Conservation (phyloP, 2,888 invertebrate species). For the Yponomeuta malinellus region DNA sequence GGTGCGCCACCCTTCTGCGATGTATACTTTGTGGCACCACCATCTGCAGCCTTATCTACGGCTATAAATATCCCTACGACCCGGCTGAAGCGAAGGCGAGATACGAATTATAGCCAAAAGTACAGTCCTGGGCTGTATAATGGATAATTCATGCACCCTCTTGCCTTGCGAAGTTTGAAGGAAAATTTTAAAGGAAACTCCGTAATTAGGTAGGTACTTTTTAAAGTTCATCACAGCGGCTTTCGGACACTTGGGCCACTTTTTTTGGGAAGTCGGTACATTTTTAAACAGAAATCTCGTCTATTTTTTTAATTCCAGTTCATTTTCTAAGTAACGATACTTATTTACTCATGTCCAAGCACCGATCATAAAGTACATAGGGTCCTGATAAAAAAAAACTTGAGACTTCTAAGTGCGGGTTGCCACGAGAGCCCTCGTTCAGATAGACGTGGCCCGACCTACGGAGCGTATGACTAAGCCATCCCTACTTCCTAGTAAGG, state of each 20-base stretch:
- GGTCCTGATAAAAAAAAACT: no score
- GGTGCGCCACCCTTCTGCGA: not conserved
- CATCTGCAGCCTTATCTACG: constrained; percentile 73
- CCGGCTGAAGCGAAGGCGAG: constrained; percentile 12
- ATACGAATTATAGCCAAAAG: constrained; percentile 13
- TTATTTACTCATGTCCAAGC: no score
- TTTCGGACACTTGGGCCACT: constrained; percentile 16
- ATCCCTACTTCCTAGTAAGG: no score
- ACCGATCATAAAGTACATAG: no score
- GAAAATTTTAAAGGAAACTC: constrained; percentile 35
- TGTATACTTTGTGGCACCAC: constrained; percentile 31
- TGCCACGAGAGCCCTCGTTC: no score
- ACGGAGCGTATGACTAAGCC: no score
- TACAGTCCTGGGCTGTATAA: constrained; percentile 35
- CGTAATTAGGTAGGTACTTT: constrained; percentile 50
- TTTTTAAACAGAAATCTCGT: no score
- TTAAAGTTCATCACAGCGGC: not conserved
- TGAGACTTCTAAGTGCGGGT: no score
- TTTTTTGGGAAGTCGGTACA: not conserved
- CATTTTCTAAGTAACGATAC: no score
- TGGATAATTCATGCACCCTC: constrained; percentile 76
- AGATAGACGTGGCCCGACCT: no score
- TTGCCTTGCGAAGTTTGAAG: constrained; percentile 53
- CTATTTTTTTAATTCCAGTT: no score
- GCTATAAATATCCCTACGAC: constrained; percentile 62